A percentile compares a stretch with the other conserved stretches of the same genome.
Evolutionary conservation across 2,888 invertebrate genomes (phyloP).

Genomic region (Hirtodrosophila alboralis): DNA sequence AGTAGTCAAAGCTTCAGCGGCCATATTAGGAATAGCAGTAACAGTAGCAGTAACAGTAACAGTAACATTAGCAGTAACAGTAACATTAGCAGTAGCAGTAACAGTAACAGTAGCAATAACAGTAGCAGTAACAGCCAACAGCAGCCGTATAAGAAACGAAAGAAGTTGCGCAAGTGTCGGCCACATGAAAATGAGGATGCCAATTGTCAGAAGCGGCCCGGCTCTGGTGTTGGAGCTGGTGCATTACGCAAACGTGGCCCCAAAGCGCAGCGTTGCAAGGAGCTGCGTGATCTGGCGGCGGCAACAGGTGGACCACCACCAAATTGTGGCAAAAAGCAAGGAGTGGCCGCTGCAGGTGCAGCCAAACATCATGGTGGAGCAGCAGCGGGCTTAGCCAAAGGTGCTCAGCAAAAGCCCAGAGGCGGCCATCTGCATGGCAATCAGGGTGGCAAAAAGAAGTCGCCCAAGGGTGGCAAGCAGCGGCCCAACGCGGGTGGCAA

Average conservation of each 20-base stretch:
- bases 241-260: conserved; percentile 67
- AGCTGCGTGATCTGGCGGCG: conserved; percentile 40
- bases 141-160: conserved; percentile 39
- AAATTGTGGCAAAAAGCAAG: conserved; percentile 56
- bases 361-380: conserved; percentile 9
- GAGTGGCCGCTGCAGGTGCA: not conserved
- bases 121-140: conserved; percentile 42
- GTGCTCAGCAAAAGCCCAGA: conserved; percentile 5
- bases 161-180: conserved; percentile 81
- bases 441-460: conserved; percentile 23
- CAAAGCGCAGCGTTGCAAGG: conserved; percentile 51
- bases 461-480: conserved; percentile 34
- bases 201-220: conserved; percentile 73
- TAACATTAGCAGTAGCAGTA: conserved; percentile 43
- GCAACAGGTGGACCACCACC: conserved; percentile 46
- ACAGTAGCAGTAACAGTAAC: conserved; percentile 59
- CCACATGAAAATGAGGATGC: conserved; percentile 81
- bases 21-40: conserved; percentile 73
- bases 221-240: conserved; percentile 29
- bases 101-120: conserved; percentile 55
- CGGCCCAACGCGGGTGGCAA: conserved; percentile 34
- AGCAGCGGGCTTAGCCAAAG: conserved; percentile 8
- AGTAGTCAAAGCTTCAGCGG: conserved; percentile 74
- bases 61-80: conserved; percentile 45
- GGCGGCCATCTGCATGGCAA: conserved; percentile 4